These are phyloP conservation scores for Dicrostonyx torquatus DNA, from an alignment of 2,797 vertebrate genomes.

Conservation along the genomic window DNA sequence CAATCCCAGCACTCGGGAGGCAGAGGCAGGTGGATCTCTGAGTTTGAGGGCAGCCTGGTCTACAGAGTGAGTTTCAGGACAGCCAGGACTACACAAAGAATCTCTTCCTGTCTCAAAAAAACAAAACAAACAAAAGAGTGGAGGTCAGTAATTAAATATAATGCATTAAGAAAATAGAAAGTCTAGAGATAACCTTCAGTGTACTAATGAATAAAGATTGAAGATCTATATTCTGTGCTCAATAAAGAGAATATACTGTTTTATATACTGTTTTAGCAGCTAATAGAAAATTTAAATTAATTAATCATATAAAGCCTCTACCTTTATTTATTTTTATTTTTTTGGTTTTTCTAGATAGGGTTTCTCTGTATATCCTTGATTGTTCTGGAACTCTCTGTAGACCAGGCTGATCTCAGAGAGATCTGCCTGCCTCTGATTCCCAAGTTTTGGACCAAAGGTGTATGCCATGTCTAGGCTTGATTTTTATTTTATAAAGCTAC, in stretches of 20 bases:
- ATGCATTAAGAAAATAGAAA: constrained; percentile 11
- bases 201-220: constrained; percentile 5
- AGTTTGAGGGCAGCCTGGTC: neutral
- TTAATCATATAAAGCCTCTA: neutral
- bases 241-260: constrained; percentile 37
- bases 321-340: neutral
- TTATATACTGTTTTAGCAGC: constrained; percentile 27
- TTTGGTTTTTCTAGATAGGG: neutral
- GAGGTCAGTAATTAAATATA: neutral
- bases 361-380: neutral
- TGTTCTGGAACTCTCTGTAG: neutral
- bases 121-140: neutral
- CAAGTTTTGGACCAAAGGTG: neutral
- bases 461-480: neutral
- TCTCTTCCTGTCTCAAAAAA: neutral
- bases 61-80: neutral
- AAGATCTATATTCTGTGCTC: neutral
- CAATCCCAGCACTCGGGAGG: neutral
- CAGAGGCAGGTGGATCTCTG: neutral
- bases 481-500: constrained; percentile 5
- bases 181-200: constrained; percentile 17
- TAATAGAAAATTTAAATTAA: neutral
- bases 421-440: neutral
- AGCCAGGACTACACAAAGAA: neutral
- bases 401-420: neutral